Conservation (phyloP, 2,888 invertebrate genomes). For the Tetranychus piercei region DNA sequence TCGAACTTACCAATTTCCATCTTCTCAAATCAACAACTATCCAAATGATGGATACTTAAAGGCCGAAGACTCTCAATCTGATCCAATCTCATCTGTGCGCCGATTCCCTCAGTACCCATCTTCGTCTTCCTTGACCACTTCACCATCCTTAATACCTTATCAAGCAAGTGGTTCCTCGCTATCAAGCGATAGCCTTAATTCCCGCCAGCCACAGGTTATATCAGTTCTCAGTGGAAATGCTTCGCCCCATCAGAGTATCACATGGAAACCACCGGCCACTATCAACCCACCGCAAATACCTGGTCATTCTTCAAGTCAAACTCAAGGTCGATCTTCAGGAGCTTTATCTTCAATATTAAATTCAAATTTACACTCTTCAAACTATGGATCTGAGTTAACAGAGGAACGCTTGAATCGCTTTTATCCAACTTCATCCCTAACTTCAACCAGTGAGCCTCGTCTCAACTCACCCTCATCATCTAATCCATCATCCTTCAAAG, state of each 20-base stretch:
- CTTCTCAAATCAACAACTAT: neutral
- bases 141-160: neutral
- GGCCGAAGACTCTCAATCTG: neutral
- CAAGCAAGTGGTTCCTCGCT: neutral
- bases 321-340: neutral
- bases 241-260: slow-evolving; percentile 18
- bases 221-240: slow-evolving; percentile 18
- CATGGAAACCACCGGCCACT: slow-evolving; percentile 23
- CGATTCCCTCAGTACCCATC: slow-evolving; percentile 21
- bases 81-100: slow-evolving; percentile 2
- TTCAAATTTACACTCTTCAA: neutral
- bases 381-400: neutral
- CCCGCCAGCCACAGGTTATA: slow-evolving; percentile 18
- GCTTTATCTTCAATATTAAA: neutral
- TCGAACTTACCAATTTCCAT: neutral
- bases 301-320: neutral
- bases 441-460: too few relatives aligned
- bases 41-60: neutral
- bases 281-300: slow-evolving; percentile 15
- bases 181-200: too few relatives aligned
- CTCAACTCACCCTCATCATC: neutral
- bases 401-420: slow-evolving; percentile 4
- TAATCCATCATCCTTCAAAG: neutral
- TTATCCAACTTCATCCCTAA: slow-evolving; percentile 3
- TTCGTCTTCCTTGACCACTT: neutral